Conservation (phyloP, 2,888 invertebrate genomes). For the Nematopogon swammerdamellus region DNA sequence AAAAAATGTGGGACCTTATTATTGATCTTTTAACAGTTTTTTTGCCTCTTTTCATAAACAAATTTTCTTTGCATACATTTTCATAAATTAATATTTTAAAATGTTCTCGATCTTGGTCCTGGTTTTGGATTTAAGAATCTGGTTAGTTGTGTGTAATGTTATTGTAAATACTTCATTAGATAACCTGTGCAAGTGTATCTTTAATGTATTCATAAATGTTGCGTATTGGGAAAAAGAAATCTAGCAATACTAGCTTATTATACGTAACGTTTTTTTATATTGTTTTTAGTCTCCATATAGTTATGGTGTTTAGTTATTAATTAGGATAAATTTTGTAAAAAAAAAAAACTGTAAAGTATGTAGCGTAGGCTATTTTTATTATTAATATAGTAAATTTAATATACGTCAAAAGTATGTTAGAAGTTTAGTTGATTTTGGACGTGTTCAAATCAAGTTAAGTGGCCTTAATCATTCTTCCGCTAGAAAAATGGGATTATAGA, state of each 20-base stretch:
- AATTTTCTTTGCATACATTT: no score
- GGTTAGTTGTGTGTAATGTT: background rate
- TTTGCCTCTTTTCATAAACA: no score
- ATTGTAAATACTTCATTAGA: background rate
- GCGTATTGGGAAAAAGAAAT: background rate
- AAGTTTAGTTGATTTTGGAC: conserved; percentile 37
- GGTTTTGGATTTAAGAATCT: background rate
- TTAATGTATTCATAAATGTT: background rate
- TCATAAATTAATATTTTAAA: no score
- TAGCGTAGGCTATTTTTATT: conserved; percentile 29
- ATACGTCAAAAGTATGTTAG: background rate
- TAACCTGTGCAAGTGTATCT: background rate
- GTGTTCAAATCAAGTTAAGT: conserved; percentile 50
- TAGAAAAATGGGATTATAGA: conserved; percentile 39
- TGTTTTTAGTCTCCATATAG: background rate
- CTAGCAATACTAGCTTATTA: background rate
- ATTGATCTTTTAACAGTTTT: no score
- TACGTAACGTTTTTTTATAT: background rate
- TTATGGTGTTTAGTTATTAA: background rate
- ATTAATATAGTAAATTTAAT: conserved; percentile 21
- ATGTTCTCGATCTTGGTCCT: background rate
- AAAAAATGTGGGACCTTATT: no score
- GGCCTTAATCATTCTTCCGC: conserved; percentile 49
- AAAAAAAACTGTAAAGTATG: no score
- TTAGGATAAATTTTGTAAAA: conserved; percentile 40